Evolutionary conservation across 2,888 invertebrate species (phyloP).

Genomic region (Netelia inedita): DNA sequence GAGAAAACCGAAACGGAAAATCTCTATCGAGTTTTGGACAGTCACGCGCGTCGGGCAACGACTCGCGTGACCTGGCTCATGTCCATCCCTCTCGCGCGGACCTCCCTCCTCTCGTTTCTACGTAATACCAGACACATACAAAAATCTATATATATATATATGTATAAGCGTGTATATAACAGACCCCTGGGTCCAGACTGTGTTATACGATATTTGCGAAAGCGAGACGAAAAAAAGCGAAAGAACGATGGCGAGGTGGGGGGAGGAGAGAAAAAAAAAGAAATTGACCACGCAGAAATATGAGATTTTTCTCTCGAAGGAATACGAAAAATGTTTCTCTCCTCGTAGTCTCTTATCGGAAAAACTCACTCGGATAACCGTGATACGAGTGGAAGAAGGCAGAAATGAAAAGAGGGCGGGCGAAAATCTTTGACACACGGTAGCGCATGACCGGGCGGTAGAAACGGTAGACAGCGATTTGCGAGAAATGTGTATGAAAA

Average conservation of each 20-base stretch:
- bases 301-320: conserved; percentile 23
- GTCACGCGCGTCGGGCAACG: conserved; percentile 60
- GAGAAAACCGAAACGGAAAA: conserved; percentile 32
- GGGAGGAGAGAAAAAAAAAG: not conserved
- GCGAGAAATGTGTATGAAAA: conserved; percentile 18
- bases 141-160: not conserved
- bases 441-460: not conserved
- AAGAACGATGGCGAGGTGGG: not conserved
- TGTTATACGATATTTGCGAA: conserved; percentile 7
- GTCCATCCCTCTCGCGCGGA: conserved; percentile 43
- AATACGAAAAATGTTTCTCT: conserved; percentile 37
- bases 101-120: conserved; percentile 24
- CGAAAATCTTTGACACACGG: too few species aligned
- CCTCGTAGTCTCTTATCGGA: conserved; percentile 13
- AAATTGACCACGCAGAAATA: conserved; percentile 9
- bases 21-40: conserved; percentile 49
- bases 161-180: not conserved
- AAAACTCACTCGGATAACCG: not conserved
- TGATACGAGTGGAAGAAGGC: conserved; percentile 10
- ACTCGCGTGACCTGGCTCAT: conserved; percentile 62
- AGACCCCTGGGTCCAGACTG: not conserved
- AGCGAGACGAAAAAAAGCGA: not conserved
- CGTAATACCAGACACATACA: conserved; percentile 22
- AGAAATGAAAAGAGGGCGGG: not conserved
- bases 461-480: conserved; percentile 8